Percentiles rank a stretch among this genome's conserved stretches.
Evolutionary conservation across 2,888 invertebrate genomes (phyloP).

Genomic region (Elmis aenea): DNA sequence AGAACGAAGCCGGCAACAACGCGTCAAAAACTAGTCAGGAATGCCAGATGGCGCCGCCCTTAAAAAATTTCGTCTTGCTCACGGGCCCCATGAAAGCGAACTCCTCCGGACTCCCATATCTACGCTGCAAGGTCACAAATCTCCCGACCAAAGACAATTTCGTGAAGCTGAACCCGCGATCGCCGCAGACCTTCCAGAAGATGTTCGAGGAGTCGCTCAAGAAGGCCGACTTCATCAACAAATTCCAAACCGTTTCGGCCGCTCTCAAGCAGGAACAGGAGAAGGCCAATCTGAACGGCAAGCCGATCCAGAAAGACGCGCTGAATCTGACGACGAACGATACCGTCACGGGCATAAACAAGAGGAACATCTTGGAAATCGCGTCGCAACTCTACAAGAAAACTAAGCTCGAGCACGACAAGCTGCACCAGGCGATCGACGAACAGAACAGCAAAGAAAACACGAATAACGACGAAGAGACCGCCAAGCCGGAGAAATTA

Average conservation of each 20-base stretch:
- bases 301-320: slow-evolving; percentile 17
- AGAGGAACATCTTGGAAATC: slow-evolving; percentile 40
- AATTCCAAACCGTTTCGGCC: slow-evolving; percentile 8
- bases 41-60: no score
- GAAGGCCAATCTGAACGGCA: not conserved
- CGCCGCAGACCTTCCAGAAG: slow-evolving; percentile 41
- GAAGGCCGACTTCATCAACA: slow-evolving; percentile 24
- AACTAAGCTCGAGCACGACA: slow-evolving; percentile 34
- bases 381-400: slow-evolving; percentile 41
- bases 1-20: slow-evolving; percentile 6
- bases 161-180: slow-evolving; percentile 23
- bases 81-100: no score
- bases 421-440: slow-evolving; percentile 6
- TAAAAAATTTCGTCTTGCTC: no score
- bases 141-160: slow-evolving; percentile 23
- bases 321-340: slow-evolving; percentile 17
- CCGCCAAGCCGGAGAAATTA: no score
- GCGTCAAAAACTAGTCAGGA: not conserved
- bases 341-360: slow-evolving; percentile 16
- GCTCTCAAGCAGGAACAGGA: not conserved
- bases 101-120: no score
- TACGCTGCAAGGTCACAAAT: slow-evolving; percentile 30
- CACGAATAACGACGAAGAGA: slow-evolving; percentile 3
- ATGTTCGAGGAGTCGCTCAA: slow-evolving; percentile 46
- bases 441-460: slow-evolving; percentile 5